Percentiles rank a stretch among this genome's conserved stretches.
These are phyloP conservation scores for Drosophila mauritiana DNA, from an alignment of 1,140 invertebrate species.

Conservation along the genomic window DNA sequence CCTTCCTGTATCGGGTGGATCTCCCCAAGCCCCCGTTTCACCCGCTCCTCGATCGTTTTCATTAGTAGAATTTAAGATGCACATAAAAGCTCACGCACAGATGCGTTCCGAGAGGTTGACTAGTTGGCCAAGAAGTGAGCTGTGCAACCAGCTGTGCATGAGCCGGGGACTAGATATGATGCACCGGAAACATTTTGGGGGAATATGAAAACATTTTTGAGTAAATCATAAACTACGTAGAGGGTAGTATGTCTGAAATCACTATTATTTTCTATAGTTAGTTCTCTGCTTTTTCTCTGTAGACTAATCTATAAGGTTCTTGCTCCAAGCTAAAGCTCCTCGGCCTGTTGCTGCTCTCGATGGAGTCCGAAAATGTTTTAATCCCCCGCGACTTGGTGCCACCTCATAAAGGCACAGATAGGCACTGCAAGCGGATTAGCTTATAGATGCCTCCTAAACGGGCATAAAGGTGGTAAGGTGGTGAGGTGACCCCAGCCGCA, in stretches of 20 bases:
- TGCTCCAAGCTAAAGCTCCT: background rate
- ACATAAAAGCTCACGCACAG: constrained; percentile 67
- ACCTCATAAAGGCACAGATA: constrained; percentile 1
- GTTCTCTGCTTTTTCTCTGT: too few species aligned
- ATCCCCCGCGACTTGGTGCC: background rate
- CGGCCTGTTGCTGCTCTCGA: background rate
- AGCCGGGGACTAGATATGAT: background rate
- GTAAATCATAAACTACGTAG: background rate
- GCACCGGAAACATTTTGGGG: background rate
- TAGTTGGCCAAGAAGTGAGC: constrained; percentile 23
- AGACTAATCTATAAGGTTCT: too few species aligned
- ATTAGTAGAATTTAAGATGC: constrained; percentile 68
- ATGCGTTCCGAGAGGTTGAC: constrained; percentile 15
- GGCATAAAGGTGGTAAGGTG: constrained; percentile 6
- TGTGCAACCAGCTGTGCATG: constrained; percentile 37
- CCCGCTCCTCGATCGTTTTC: constrained; percentile 34
- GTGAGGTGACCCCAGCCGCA: constrained; percentile 23
- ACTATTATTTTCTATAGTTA: too few species aligned
- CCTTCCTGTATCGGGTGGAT: constrained; percentile 5
- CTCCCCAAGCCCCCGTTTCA: background rate
- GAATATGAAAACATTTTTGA: background rate
- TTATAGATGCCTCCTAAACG: background rate
- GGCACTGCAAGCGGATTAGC: background rate
- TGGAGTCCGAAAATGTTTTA: background rate
- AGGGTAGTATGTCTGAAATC: too few species aligned